These are phyloP conservation scores for Otis tarda DNA, from an alignment of 2,113 vertebrate species.

Conservation along the genomic window DNA sequence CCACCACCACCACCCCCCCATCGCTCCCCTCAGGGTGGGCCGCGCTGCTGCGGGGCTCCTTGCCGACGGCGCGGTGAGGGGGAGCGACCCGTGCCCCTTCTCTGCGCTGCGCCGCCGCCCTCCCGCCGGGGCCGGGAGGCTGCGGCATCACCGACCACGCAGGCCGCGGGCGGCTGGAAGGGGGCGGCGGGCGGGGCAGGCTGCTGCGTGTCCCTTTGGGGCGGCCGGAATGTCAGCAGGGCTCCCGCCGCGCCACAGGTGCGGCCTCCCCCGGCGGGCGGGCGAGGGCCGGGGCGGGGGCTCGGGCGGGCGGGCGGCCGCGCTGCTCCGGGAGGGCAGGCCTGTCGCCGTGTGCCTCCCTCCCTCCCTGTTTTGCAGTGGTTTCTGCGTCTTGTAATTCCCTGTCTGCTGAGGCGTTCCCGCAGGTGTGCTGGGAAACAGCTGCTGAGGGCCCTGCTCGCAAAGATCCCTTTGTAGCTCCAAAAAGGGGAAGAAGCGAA, in stretches of 20 bases:
- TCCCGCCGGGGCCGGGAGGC: background rate
- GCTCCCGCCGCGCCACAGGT: background rate
- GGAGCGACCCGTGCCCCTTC: no score
- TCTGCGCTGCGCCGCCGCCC: no score
- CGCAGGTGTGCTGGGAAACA: background rate
- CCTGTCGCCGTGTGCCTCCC: rapidly evolving
- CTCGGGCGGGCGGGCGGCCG: no score
- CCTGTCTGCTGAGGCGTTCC: no score
- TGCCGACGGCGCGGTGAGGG: no score
- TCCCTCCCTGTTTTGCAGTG: background rate
- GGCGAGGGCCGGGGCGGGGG: background rate
- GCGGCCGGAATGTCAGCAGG: background rate
- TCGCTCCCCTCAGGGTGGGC: background rate
- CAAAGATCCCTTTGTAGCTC: background rate
- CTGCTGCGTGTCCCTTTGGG: background rate
- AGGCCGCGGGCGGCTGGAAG: background rate
- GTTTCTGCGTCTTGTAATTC: background rate
- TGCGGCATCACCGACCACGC: background rate
- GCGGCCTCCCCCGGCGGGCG: background rate
- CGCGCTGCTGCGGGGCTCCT: background rate
- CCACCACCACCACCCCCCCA: no score
- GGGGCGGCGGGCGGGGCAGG: background rate
- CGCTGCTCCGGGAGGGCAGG: background rate
- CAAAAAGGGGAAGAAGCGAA: background rate
- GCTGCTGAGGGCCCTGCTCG: background rate